Evolutionary conservation across 2,888 invertebrate genomes (phyloP).

Genomic region (Dicyrtoma fusca): DNA sequence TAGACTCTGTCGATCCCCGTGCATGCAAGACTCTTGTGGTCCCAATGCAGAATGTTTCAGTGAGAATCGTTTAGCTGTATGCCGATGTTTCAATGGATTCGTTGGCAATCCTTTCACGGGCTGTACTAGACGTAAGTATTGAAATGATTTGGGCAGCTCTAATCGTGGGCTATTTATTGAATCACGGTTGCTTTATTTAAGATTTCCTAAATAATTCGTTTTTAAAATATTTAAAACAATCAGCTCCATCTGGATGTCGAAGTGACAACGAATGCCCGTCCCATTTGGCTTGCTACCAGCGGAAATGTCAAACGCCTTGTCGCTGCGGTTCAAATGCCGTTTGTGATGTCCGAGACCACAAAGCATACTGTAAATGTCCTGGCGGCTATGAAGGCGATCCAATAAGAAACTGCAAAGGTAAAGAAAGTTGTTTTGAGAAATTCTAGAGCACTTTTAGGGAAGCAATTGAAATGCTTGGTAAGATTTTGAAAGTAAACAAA

Average conservation of each 20-base stretch:
- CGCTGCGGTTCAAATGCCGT: slow-evolving; percentile 74
- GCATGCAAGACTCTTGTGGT: slow-evolving; percentile 76
- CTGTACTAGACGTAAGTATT: slow-evolving; percentile 68
- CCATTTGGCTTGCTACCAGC: slow-evolving; percentile 76
- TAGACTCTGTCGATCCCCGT: slow-evolving; percentile 80
- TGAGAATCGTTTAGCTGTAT: slow-evolving; percentile 74
- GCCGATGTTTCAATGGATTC: slow-evolving; percentile 73
- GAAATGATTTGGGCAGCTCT: no score
- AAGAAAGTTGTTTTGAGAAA: slow-evolving; percentile 77
- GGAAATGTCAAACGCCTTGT: slow-evolving; percentile 79
- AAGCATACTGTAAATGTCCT: slow-evolving; percentile 79
- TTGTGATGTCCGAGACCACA: slow-evolving; percentile 76
- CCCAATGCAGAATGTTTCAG: slow-evolving; percentile 79
- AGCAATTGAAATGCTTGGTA: no score
- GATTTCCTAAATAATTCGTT: no score
- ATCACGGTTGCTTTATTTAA: no score
- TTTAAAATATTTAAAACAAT: not conserved
- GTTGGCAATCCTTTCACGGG: slow-evolving; percentile 77
- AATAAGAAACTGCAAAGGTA: slow-evolving; percentile 42
- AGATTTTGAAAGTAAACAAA: no score
- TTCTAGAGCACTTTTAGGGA: no score
- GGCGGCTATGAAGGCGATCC: slow-evolving; percentile 76
- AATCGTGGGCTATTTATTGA: not conserved
- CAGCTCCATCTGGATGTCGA: slow-evolving; percentile 72
- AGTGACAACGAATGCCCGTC: slow-evolving; percentile 74